Percentiles rank a stretch among this genome's conserved stretches.
phyloP scores from a whole-genome alignment of 2,888 invertebrate species.

The Rhodophaea formosa region DNA sequence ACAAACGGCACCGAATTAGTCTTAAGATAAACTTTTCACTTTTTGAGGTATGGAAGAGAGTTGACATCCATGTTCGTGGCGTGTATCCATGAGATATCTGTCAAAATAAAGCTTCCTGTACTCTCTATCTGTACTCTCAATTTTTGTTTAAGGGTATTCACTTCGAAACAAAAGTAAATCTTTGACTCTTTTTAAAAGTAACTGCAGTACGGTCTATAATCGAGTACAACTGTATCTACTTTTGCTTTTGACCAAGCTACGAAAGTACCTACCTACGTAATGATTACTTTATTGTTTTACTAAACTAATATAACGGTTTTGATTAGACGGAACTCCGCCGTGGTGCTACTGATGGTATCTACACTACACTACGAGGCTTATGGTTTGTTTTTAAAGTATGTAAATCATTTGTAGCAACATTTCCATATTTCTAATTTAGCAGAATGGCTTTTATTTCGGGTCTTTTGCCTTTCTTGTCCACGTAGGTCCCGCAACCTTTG shows the following conservation, averaged over 20 bases:
- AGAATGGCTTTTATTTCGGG: too few relatives aligned
- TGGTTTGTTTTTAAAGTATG: not conserved
- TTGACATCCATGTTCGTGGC: too few relatives aligned
- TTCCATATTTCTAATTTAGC: too few relatives aligned
- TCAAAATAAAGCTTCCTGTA: not conserved
- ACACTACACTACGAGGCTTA: not conserved
- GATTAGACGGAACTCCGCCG: constrained; percentile 12
- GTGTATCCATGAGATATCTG: not conserved
- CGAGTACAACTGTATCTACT: not conserved
- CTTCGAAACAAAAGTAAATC: not conserved
- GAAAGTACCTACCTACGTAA: not conserved
- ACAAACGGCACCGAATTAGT: too few relatives aligned
- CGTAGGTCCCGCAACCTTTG: too few relatives aligned
- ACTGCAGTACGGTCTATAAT: not conserved
- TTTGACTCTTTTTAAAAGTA: not conserved
- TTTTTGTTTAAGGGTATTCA: not conserved
- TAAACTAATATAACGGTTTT: constrained; percentile 14
- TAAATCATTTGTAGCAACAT: too few relatives aligned
- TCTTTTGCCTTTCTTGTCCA: too few relatives aligned
- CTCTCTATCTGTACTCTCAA: not conserved
- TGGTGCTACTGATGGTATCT: not conserved
- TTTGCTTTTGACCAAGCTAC: not conserved
- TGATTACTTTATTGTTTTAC: constrained; percentile 16
- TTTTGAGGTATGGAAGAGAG: too few relatives aligned
- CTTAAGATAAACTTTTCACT: too few relatives aligned